Evolutionary conservation across 2,888 invertebrate genomes (phyloP), one percentile per base, ranked within the genome.

Genomic region (Rhamphomyia laevipes): DNA sequence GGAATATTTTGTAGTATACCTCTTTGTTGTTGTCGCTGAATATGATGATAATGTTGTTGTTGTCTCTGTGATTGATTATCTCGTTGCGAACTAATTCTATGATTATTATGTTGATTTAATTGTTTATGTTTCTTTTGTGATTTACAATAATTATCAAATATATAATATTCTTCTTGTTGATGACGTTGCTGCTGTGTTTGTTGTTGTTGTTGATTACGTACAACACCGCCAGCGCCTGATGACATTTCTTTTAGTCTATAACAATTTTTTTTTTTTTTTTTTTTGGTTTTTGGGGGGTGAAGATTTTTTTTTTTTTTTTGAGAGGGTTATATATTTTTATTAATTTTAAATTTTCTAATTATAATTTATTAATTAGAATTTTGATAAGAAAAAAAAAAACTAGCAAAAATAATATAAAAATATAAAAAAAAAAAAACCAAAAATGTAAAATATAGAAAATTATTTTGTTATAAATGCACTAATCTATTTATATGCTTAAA

Each of bases 161-260:
- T 43, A 44, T 50, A 43, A 43, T 52, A 52, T 43, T 43, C 47
- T 49, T 54, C 52, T 50, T 54, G 50, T 41, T 51, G 52, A 54
- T 54, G 47, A 23, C 51, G 47, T 47, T 37, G 7, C 5, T 37
- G 11, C 4, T 6, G 37, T 2, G 5, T 4, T 10, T 37, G 37
- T 10, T 16, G 13, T 6, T 5, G 4, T 16, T 16, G 4, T n/a
- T 37, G 15, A 9, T n/a, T 37, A 37, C 15, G n/a, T n/a, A 37
- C 12, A 16, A 16, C 6, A 37, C 15, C 16, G 9, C n/a, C 37
- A 37, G n/a, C 55, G 50, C 52, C 53, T 43, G 55, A 50, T 45
- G 52, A 53, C 50, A 51, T 56, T 51, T 56, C 51, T 52, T 50
- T 55, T 48, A 55, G 55, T 55, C 57, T 57, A 57, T 50, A 54